Base-by-base conservation (phyloP, 1,140 invertebrate species). In the Asobara japonica region DNA sequence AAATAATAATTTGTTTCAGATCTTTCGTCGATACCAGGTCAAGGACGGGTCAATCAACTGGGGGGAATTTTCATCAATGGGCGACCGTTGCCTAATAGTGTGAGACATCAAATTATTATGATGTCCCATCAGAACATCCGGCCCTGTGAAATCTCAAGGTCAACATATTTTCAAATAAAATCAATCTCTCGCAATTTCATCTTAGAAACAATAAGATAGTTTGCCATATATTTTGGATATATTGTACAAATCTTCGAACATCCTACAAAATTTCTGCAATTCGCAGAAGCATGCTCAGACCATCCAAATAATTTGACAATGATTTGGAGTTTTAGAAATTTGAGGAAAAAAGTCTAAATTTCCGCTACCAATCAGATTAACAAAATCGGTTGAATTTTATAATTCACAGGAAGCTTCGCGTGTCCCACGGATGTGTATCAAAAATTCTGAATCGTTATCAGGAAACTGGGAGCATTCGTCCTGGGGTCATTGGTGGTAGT, bases 31-130 rank as follows among this genome's bases (percentile, higher is more conserved):
- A 84, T 88, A 85, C 83, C 89, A 88, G 93, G 93, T 69, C 93
- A 95, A 88, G 94, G 94, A 62, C 90, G 94, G 36, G 92, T 94
- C 16, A 95, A 95, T 88, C 94, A 95, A 85, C 87, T 95, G 8
- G 94, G 94, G n/a, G 94, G 94, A 18, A 91, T 95, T 27, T 94
- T 95, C 81, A 95, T 96, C 75, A 95, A 95, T 84, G 94, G 94
- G 0, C 89, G 94, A 13, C 94, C 94, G 0, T 83, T 95, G 48
- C 94, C 94, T 3, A 94, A 94, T 81, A 91, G 93, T 76, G 92
- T 94, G 68, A 90, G 94, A 18, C 78, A 94, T 22, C 94, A 94
- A 84, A 95, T 95, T 65, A 93, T 95, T 0, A 93, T 95, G 84
- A 91, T 95, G 93, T 94, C 94, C 0, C 92, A 92, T 8, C 90